Base-by-base conservation (phyloP, 2,797 vertebrate species). In the Xenops minutus region DNA sequence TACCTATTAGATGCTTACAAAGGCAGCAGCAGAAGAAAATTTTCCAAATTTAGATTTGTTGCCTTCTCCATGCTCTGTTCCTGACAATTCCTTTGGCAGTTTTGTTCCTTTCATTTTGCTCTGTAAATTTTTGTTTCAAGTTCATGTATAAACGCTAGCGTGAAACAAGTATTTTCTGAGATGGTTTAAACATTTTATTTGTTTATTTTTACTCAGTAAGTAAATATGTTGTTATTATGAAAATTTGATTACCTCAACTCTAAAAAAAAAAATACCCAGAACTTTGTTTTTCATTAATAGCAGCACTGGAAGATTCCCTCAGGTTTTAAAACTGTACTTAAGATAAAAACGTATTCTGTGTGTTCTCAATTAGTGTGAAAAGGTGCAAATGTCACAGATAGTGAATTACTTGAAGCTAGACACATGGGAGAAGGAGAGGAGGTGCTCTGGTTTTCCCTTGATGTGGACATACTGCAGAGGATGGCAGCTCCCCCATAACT, bases 321-420 rank as follows among this genome's bases (percentile, higher is more conserved):
- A 16, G 32, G n/a, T 89, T 86, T 92, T 84, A 74, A 58, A 91
- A 44, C 34, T 24, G 10, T 46, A 9, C 12, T 69, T 81, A 69
- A 66, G 67, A 73, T 69, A 86, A 74, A 86, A 67, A 21, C 4
- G 21, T 46, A 10, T 62, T 79, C 73, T 54, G 20, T 30, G 5
- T 88, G 48, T 64, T 94, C 67, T 87, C 73, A 88, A 56, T 92
- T 90, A 90, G 76, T 76, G 71, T 79, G 71, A 79, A 94, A 93
- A 85, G 20, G 58, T 89, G 71, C 67, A 92, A 75, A 59, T 66
- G 89, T 93, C 85, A 71, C 59, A 61, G 71, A 29, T 67, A 76
- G 88, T 95, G 91, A 93, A 94, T 93, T 92, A 86, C 59, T 87
- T 59, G 41, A 44, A 88, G 61, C 23, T 24, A 22, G 58, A 73